A percentile compares a stretch with the other conserved stretches of the same genome.
These are phyloP conservation scores for Hipparchia semele DNA, from an alignment of 2,888 invertebrate genomes.

Conservation along the genomic window DNA sequence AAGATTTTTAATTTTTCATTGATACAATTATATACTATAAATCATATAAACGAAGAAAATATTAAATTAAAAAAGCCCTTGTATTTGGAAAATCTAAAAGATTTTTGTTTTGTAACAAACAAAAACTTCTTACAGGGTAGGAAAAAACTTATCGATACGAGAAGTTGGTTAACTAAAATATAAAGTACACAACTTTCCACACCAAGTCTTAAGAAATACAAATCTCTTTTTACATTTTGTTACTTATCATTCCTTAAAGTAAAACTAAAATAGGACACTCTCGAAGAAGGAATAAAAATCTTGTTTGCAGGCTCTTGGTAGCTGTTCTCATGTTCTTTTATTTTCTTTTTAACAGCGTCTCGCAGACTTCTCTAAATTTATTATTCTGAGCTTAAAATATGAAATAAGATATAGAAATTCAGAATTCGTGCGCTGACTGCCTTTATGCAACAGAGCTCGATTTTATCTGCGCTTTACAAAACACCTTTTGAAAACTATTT, in stretches of 20 bases:
- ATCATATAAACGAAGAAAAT: no score
- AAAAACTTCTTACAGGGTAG: not conserved
- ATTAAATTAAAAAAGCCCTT: no score
- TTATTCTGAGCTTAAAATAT: conserved; percentile 17
- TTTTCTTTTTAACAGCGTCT: conserved; percentile 18
- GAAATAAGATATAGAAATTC: conserved; percentile 10
- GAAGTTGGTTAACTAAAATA: not conserved
- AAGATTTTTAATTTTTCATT: no score
- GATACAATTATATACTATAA: no score
- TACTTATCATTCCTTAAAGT: not conserved
- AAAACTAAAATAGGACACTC: not conserved
- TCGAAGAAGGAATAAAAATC: conserved; percentile 8
- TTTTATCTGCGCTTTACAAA: conserved; percentile 6
- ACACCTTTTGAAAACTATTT: conserved; percentile 6
- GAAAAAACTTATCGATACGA: not conserved
- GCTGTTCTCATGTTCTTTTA: conserved; percentile 13
- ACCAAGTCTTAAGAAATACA: conserved; percentile 5
- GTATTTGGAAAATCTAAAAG: no score
- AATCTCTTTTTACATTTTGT: not conserved
- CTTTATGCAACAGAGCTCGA: conserved; percentile 3
- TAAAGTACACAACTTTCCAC: not conserved
- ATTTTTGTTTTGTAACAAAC: not conserved
- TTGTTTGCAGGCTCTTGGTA: conserved; percentile 16
- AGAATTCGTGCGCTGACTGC: conserved; percentile 4
- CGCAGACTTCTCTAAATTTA: conserved; percentile 20